Conservation (phyloP, 2,888 invertebrate species). For the Microplitis deprimator region DNA sequence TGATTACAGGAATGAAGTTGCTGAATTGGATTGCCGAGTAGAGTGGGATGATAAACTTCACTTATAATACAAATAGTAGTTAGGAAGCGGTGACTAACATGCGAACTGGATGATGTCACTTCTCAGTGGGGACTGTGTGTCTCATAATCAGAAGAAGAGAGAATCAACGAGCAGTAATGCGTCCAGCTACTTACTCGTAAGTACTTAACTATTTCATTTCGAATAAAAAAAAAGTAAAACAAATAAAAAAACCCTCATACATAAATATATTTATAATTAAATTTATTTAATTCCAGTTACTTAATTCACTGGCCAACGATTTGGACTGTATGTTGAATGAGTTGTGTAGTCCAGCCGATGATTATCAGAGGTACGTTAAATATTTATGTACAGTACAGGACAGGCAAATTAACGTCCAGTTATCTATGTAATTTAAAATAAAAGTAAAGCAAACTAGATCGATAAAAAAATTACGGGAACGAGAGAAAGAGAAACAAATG, state of each 20-base stretch:
- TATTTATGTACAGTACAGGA: not conserved
- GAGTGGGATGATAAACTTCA: conserved; percentile 33
- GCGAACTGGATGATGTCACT: conserved; percentile 65
- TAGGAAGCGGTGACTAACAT: conserved; percentile 55
- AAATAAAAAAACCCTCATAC: conserved; percentile 2
- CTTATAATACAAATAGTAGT: conserved; percentile 34
- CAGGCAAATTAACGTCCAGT: not conserved
- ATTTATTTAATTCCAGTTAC: conserved; percentile 75
- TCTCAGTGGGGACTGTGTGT: conserved; percentile 61
- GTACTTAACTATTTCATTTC: conserved; percentile 42
- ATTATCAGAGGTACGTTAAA: conserved; percentile 64
- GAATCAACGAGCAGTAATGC: conserved; percentile 67
- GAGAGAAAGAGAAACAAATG: conserved; percentile 4
- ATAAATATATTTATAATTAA: conserved; percentile 3
- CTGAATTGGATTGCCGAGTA: conserved; percentile 28
- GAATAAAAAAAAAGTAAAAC: conserved; percentile 23
- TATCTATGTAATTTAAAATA: conserved; percentile 7
- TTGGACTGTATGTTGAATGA: conserved; percentile 90
- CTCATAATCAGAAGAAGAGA: conserved; percentile 60
- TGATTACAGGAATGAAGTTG: conserved; percentile 15
- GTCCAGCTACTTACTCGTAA: conserved; percentile 66
- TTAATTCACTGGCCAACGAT: conserved; percentile 86
- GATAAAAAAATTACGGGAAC: conserved; percentile 10
- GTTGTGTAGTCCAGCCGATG: conserved; percentile 77
- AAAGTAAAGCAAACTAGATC: conserved; percentile 14